phyloP scores from a whole-genome alignment of 2,113 vertebrate species.

The Heterocephalus glaber region DNA sequence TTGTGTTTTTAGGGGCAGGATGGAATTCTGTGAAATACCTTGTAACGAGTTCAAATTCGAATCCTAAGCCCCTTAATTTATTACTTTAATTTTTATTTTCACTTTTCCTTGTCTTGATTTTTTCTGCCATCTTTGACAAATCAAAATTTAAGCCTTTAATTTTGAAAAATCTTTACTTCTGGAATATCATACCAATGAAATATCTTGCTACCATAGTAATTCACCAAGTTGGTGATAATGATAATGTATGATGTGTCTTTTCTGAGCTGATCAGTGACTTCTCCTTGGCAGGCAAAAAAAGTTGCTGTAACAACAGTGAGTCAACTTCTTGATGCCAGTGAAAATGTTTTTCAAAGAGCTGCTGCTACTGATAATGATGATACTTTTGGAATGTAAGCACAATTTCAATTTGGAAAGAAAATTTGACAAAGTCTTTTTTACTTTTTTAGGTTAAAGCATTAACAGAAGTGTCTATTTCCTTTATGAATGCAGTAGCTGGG shows the following conservation, averaged over 20 bases:
- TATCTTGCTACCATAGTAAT: neutral
- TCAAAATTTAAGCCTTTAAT: neutral
- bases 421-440: neutral
- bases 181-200: neutral
- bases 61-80: neutral
- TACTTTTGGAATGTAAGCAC: slow-evolving; percentile 71
- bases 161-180: neutral
- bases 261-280: neutral
- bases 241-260: neutral
- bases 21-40: neutral
- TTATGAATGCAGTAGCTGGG: neutral
- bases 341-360: slow-evolving; percentile 59
- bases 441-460: neutral
- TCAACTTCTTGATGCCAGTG: slow-evolving; percentile 74
- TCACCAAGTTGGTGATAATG: neutral
- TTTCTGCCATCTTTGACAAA: neutral
- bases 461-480: neutral
- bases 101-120: neutral
- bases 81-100: neutral
- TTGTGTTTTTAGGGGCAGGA: neutral
- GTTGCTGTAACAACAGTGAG: slow-evolving; percentile 76
- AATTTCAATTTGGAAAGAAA: slow-evolving; percentile 49
- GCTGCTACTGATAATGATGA: neutral
- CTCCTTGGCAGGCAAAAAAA: slow-evolving; percentile 66
- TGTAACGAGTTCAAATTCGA: neutral